These are phyloP conservation scores for Lucifuga dentata DNA, from an alignment of 2,113 vertebrate species.

Conservation along the genomic window DNA sequence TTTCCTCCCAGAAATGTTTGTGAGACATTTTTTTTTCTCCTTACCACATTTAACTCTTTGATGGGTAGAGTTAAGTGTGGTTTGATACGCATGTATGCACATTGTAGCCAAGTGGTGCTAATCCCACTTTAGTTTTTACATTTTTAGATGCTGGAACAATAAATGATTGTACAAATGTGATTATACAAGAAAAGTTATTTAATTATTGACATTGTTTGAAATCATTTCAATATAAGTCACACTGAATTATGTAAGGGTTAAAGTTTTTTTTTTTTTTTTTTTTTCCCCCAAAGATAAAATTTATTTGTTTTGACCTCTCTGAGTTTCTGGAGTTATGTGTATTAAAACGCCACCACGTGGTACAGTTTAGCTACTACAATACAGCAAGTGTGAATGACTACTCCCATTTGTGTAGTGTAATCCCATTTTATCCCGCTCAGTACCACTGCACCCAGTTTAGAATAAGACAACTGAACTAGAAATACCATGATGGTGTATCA, in stretches of 20 bases:
- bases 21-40: conserved; percentile 17
- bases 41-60: conserved; percentile 18
- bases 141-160: not conserved
- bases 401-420: not conserved
- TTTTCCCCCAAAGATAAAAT: not conserved
- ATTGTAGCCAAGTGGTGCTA: conserved; percentile 36
- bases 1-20: conserved; percentile 10
- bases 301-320: no score
- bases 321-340: not conserved
- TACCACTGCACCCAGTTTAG: not conserved
- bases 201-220: no score
- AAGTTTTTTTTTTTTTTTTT: not conserved
- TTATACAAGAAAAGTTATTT: no score
- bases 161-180: not conserved
- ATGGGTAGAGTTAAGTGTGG: conserved; percentile 38
- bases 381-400: not conserved
- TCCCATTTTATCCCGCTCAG: not conserved
- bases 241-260: no score
- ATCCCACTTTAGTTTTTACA: conserved; percentile 6
- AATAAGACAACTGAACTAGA: not conserved
- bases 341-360: conserved; percentile 18
- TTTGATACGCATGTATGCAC: conserved; percentile 7
- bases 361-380: not conserved
- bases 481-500: not conserved
- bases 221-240: not conserved